Evolutionary conservation across 2,113 vertebrate genomes (phyloP).

Genomic region (Odontesthes bonariensis): DNA sequence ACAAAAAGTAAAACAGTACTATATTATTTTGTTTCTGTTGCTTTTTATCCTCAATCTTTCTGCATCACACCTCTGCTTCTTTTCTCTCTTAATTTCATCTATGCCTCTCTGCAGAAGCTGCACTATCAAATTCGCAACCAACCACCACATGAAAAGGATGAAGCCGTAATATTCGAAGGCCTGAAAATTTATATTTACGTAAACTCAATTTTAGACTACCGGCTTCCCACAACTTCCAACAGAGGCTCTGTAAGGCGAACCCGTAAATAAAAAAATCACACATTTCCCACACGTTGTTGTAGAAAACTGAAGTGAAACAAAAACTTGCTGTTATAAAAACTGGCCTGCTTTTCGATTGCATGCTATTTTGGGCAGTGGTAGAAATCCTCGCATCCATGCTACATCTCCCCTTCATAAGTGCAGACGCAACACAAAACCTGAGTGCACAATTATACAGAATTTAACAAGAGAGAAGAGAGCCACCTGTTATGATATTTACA

Average conservation of each 20-base stretch:
- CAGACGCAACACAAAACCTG: too few species aligned
- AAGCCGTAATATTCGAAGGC: background rate
- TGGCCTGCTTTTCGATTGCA: too few species aligned
- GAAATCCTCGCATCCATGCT: background rate
- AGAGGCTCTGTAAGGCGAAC: background rate
- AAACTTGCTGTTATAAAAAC: too few species aligned
- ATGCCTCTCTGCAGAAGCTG: background rate
- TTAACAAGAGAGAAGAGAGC: too few species aligned
- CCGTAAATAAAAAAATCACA: background rate
- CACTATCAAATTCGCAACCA: slow-evolving; percentile 4
- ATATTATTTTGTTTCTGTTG: background rate
- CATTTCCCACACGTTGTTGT: too few species aligned
- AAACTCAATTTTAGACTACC: background rate
- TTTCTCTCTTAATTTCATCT: background rate
- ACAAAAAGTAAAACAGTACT: background rate
- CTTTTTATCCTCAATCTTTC: background rate
- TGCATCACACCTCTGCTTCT: background rate
- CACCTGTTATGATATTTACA: too few species aligned
- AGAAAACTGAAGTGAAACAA: too few species aligned
- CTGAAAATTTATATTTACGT: background rate
- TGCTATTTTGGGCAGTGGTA: too few species aligned
- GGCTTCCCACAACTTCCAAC: background rate
- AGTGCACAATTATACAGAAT: too few species aligned
- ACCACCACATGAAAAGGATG: background rate
- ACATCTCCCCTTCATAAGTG: background rate